phyloP scores from a whole-genome alignment of 2,113 vertebrate species.

The Bambusicola thoracicus region DNA sequence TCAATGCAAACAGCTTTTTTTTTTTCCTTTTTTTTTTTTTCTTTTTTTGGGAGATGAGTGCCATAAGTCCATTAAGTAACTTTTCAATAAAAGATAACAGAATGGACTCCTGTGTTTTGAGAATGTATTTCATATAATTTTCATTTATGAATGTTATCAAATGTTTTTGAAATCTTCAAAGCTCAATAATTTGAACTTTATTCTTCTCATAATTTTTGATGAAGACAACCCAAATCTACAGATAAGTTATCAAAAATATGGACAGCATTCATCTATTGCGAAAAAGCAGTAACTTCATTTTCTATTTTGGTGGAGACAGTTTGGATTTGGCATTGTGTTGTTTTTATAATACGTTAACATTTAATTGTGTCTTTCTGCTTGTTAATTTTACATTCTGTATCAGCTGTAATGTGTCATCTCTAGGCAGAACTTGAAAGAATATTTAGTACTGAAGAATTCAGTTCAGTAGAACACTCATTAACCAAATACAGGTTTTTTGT shows the following conservation, averaged over 20 bases:
- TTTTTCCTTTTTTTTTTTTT: slow-evolving; percentile 23
- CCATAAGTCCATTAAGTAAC: slow-evolving; percentile 32
- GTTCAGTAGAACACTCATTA: not conserved
- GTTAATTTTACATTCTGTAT: not conserved
- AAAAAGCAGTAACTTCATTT: not conserved
- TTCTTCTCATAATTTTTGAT: slow-evolving; percentile 17
- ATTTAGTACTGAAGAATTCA: not conserved
- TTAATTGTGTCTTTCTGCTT: not conserved
- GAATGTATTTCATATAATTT: slow-evolving; percentile 1
- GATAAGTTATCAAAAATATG: slow-evolving; percentile 17
- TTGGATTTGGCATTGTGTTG: not conserved
- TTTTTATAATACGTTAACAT: not conserved
- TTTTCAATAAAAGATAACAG: slow-evolving; percentile 27
- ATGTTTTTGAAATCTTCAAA: slow-evolving; percentile 51
- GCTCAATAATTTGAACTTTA: slow-evolving; percentile 13
- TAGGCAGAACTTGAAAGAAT: not conserved
- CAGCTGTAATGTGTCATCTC: not conserved
- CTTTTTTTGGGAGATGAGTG: not conserved
- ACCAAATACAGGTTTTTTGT: not conserved
- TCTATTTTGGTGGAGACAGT: not conserved
- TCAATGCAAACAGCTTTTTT: slow-evolving; percentile 29
- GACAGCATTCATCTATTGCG: slow-evolving; percentile 6
- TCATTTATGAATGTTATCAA: slow-evolving; percentile 42
- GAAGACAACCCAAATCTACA: not conserved
- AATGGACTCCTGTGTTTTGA: not conserved